phyloP scores from a whole-genome alignment of 2,888 invertebrate genomes.

The Dilophus febrilis region DNA sequence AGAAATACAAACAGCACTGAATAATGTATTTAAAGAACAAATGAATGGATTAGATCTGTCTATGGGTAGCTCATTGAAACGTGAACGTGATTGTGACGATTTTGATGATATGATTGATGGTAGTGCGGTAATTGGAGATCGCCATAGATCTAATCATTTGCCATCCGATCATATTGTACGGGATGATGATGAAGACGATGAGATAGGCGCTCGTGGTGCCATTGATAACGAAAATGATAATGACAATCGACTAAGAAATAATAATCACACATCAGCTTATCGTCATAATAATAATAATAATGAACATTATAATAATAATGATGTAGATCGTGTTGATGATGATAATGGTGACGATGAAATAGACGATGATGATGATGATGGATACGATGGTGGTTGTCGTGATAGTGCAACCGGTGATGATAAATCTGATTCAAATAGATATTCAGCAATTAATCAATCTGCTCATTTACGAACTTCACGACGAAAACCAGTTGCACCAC shows the following conservation, averaged over 20 bases:
- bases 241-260: too few species aligned
- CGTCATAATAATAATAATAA: too few species aligned
- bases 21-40: conserved; percentile 55
- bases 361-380: conserved; percentile 12
- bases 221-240: conserved; percentile 35
- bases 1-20: conserved; percentile 35
- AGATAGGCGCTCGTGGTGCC: conserved; percentile 38
- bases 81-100: conserved; percentile 37
- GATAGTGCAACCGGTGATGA: conserved; percentile 9
- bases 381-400: conserved; percentile 13
- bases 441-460: conserved; percentile 18
- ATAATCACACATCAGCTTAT: too few species aligned
- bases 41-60: conserved; percentile 76
- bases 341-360: conserved; percentile 27
- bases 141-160: too few species aligned
- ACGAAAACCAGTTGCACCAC: conserved; percentile 89
- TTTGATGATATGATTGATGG: conserved; percentile 38
- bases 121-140: conserved; percentile 42
- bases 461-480: conserved; percentile 43
- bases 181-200: conserved; percentile 58
- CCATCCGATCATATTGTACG: too few species aligned
- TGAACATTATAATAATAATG: too few species aligned
- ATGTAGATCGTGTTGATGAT: conserved; percentile 1
- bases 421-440: conserved; percentile 22
- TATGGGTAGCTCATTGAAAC: conserved; percentile 53